phyloP scores from a whole-genome alignment of 2,113 vertebrate genomes.

The Daphoenositta chrysoptera region DNA sequence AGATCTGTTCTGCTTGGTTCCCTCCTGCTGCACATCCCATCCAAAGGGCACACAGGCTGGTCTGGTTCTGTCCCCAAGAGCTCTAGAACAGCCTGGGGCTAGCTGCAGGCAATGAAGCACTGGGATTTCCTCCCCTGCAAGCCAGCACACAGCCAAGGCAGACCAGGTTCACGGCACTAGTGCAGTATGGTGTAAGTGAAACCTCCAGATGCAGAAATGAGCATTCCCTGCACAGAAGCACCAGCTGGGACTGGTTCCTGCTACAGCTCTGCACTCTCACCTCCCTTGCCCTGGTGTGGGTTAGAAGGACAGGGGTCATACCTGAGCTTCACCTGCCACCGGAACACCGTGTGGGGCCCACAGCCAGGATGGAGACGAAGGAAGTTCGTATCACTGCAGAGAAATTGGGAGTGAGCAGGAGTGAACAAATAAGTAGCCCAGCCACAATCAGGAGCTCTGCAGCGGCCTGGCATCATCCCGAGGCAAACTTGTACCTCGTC shows the following conservation, averaged over 20 bases:
- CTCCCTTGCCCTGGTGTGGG: not conserved
- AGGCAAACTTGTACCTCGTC: slow-evolving; percentile 78
- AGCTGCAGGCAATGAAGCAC: not conserved
- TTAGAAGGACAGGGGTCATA: not conserved
- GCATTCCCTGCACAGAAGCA: accelerated
- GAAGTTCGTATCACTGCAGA: slow-evolving; percentile 84
- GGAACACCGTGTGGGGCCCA: slow-evolving; percentile 89
- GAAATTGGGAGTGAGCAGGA: not conserved
- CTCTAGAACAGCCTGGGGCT: not conserved
- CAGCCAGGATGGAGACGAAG: slow-evolving; percentile 88
- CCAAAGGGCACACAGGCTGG: not conserved
- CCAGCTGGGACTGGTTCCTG: not conserved
- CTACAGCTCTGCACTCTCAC: not conserved
- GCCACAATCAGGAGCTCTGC: not conserved
- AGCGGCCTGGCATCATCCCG: not conserved
- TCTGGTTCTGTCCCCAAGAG: not conserved
- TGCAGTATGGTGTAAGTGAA: not conserved
- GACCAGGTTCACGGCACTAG: not conserved
- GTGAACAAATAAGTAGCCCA: not conserved
- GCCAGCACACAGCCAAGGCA: not conserved
- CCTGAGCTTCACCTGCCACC: slow-evolving; percentile 99
- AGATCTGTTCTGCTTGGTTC: not conserved
- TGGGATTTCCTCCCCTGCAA: not conserved
- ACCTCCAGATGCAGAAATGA: not conserved
- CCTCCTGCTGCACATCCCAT: not conserved